Conservation (phyloP, 2,888 invertebrate species). For the Acleris laterana region DNA sequence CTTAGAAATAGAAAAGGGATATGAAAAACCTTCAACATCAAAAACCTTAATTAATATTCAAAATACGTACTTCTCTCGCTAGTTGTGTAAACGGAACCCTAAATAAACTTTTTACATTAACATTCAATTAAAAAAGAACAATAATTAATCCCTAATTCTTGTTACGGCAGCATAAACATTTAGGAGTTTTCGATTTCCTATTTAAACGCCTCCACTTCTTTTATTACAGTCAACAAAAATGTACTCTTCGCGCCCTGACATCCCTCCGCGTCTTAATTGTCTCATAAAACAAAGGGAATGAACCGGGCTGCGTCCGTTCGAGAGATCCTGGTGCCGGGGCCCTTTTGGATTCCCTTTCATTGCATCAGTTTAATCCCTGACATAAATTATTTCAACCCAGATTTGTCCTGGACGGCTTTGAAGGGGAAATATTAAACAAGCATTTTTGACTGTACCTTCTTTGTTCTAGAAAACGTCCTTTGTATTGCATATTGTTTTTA, state of each 20-base stretch:
- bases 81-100: constrained; percentile 10
- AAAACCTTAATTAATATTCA: too few relatives aligned
- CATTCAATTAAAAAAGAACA: constrained; percentile 35
- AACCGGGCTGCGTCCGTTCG: constrained; percentile 56
- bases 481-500: background rate
- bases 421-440: constrained; percentile 25
- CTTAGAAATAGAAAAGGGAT: too few relatives aligned
- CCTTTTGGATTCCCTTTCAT: constrained; percentile 54
- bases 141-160: constrained; percentile 44
- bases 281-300: constrained; percentile 73
- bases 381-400: constrained; percentile 55
- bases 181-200: constrained; percentile 67
- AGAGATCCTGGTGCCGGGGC: constrained; percentile 49
- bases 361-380: constrained; percentile 53
- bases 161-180: constrained; percentile 58
- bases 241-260: constrained; percentile 58
- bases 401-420: constrained; percentile 46
- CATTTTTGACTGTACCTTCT: background rate
- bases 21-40: too few relatives aligned
- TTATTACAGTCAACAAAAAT: constrained; percentile 64
- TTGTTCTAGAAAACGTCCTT: background rate
- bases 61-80: background rate
- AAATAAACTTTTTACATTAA: constrained; percentile 24
- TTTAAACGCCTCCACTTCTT: constrained; percentile 64
- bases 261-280: constrained; percentile 68